Conservation (phyloP, 2,888 invertebrate species). For the Oligia latruncula region DNA sequence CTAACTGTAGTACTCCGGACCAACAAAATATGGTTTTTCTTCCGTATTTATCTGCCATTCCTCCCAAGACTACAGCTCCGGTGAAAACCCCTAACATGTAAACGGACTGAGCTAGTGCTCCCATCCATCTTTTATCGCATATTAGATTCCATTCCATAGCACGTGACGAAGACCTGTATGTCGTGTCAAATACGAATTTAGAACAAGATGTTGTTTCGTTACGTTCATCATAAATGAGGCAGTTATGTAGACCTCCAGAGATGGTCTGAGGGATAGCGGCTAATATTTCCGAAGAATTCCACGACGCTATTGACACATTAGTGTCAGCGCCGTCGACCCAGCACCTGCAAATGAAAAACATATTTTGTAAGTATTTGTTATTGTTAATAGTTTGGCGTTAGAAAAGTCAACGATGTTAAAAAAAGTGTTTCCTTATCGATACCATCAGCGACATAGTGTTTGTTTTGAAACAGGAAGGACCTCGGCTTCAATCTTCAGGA, state of each 20-base stretch:
- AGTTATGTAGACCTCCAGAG: slow-evolving; percentile 90
- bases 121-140: slow-evolving; percentile 95
- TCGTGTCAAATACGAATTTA: slow-evolving; percentile 93
- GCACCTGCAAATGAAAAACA: slow-evolving; percentile 87
- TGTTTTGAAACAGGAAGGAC: neutral
- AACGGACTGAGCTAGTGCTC: slow-evolving; percentile 93
- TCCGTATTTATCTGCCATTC: slow-evolving; percentile 95
- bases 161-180: slow-evolving; percentile 93
- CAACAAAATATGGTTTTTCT: slow-evolving; percentile 95
- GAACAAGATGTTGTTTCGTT: slow-evolving; percentile 81
- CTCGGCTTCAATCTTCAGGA: neutral
- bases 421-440: neutral
- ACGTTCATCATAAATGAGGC: slow-evolving; percentile 88
- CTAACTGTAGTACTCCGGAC: slow-evolving; percentile 93
- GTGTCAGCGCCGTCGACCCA: slow-evolving; percentile 91
- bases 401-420: neutral
- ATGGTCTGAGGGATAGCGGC: slow-evolving; percentile 90
- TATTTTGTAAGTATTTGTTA: slow-evolving; percentile 2
- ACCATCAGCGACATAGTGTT: neutral
- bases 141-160: slow-evolving; percentile 96
- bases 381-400: neutral
- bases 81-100: slow-evolving; percentile 96
- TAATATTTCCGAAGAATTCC: slow-evolving; percentile 90
- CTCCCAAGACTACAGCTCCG: slow-evolving; percentile 95
- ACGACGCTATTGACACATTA: slow-evolving; percentile 86